Percentiles rank a stretch among this genome's conserved stretches.
phyloP scores from a whole-genome alignment of 2,113 vertebrate genomes.

The Antechinus stuartii region DNA sequence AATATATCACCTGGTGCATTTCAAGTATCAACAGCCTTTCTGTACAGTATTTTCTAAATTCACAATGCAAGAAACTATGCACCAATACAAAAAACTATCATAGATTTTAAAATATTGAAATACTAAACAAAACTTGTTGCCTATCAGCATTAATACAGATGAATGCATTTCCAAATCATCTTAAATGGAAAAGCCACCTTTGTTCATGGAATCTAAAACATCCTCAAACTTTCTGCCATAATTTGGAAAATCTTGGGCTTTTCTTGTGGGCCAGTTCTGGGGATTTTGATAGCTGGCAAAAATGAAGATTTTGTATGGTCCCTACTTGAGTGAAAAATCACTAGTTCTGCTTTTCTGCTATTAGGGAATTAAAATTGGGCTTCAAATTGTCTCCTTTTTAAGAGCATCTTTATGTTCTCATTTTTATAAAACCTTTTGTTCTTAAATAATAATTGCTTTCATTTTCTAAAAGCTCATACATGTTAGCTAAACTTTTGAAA shows the following conservation, averaged over 20 bases:
- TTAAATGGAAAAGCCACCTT: background rate
- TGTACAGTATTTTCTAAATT: background rate
- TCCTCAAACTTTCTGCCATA: background rate
- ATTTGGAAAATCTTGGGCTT: background rate
- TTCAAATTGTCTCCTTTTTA: background rate
- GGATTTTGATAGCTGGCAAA: background rate
- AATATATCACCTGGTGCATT: background rate
- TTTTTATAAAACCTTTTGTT: background rate
- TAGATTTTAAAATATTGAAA: background rate
- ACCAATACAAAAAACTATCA: background rate
- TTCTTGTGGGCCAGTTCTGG: background rate
- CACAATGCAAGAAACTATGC: background rate
- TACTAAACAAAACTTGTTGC: background rate
- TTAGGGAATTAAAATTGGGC: background rate
- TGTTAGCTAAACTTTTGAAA: background rate
- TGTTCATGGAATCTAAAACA: background rate
- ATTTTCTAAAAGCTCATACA: background rate
- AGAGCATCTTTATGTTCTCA: background rate
- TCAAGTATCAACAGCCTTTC: background rate
- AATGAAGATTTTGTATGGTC: background rate
- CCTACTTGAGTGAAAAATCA: background rate
- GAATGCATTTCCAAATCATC: background rate
- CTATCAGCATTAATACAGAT: background rate
- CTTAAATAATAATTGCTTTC: background rate
- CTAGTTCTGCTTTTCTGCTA: background rate